Conservation (phyloP, 2,113 vertebrate genomes). For the Rhadina sibilatrix region DNA sequence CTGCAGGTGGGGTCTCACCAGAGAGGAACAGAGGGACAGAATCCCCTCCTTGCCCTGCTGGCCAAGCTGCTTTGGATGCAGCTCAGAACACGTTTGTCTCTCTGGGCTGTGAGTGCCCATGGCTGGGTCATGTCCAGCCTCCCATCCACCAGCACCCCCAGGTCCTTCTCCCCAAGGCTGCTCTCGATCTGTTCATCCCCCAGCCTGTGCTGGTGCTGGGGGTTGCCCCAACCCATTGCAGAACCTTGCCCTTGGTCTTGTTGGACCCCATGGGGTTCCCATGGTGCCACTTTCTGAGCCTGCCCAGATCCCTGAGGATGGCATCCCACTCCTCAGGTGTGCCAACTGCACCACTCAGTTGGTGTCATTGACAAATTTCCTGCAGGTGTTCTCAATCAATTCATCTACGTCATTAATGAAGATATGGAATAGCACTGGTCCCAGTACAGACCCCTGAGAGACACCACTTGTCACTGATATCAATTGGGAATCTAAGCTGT, state of each 20-base stretch:
- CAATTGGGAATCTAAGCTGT: neutral
- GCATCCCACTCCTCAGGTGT: neutral
- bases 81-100: neutral
- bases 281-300: too few relatives aligned
- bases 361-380: neutral
- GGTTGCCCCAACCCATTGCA: neutral
- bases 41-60: neutral
- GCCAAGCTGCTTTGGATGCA: neutral
- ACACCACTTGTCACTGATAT: too few relatives aligned
- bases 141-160: neutral
- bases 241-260: neutral
- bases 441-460: accelerated
- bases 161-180: neutral
- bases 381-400: accelerated
- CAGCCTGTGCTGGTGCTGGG: neutral
- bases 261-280: neutral
- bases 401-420: accelerated
- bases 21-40: neutral
- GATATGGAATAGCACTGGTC: neutral
- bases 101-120: neutral
- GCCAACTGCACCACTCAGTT: neutral
- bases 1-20: neutral
- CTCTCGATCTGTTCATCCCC: accelerated
- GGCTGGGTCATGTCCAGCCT: neutral
- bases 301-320: neutral